Evolutionary conservation across 2,888 invertebrate species (phyloP).

Genomic region (Harpagoxenus sublaevis): DNA sequence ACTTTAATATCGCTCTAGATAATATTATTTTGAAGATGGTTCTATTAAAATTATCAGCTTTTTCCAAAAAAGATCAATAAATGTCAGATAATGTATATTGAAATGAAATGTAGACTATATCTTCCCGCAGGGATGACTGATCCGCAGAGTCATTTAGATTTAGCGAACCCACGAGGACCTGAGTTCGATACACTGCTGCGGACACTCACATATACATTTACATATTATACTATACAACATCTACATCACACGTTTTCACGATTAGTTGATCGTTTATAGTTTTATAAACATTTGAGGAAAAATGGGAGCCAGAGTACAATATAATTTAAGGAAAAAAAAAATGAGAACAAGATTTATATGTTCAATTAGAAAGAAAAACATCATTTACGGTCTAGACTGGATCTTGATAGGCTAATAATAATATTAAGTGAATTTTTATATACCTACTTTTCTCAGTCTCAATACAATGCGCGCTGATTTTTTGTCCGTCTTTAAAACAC

Average conservation of each 20-base stretch:
- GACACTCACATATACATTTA: background rate
- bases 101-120: slow-evolving; percentile 6
- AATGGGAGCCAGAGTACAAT: background rate
- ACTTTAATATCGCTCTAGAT: background rate
- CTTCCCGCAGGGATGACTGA: background rate
- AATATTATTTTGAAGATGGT: background rate
- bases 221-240: too few relatives aligned
- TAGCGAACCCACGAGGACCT: background rate
- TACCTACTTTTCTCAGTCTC: too few relatives aligned
- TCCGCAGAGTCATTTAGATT: background rate
- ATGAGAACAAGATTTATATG: background rate
- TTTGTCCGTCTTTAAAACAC: too few relatives aligned
- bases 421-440: too few relatives aligned
- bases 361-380: too few relatives aligned
- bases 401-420: too few relatives aligned
- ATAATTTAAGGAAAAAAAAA: background rate
- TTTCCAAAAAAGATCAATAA: background rate
- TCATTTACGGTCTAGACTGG: too few relatives aligned
- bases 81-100: background rate
- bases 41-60: background rate
- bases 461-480: too few relatives aligned
- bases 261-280: background rate
- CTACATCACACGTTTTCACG: background rate
- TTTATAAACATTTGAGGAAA: background rate
- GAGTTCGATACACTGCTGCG: background rate